Percentiles rank a stretch among this genome's conserved stretches.
Conservation (phyloP, 2,113 vertebrate species). For the Neogale vison region DNA sequence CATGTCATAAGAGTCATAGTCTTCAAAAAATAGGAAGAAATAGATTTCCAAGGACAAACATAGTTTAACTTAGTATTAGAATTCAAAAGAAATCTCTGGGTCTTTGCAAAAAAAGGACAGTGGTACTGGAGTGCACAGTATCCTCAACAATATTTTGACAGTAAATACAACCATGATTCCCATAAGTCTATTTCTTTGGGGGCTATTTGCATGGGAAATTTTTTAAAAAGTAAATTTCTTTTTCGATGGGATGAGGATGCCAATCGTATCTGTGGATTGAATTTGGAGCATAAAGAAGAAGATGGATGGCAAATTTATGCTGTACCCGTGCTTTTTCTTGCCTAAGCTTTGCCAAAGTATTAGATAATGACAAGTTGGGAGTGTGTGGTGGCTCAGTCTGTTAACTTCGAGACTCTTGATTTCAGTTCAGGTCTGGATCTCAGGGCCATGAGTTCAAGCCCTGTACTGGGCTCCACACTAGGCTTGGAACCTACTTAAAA, state of each 20-base stretch:
- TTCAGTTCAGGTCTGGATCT: not conserved
- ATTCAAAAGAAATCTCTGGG: not conserved
- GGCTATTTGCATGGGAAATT: not conserved
- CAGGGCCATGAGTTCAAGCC: not conserved
- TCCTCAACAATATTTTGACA: not conserved
- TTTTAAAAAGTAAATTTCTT: not conserved
- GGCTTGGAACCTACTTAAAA: not conserved
- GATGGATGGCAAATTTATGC: fast-evolving
- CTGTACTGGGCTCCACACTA: not conserved
- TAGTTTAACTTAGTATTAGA: not conserved
- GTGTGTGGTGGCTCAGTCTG: not conserved
- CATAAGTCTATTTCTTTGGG: not conserved
- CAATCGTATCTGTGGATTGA: not conserved
- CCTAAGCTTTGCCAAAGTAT: not conserved
- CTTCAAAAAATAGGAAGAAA: not conserved
- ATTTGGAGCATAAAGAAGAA: not conserved
- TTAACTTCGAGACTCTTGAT: not conserved
- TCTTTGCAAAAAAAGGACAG: not conserved
- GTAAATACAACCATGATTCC: not conserved
- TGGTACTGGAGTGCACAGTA: fast-evolving
- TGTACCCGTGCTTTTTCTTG: not conserved
- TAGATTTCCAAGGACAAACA: not conserved
- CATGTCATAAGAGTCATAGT: not conserved
- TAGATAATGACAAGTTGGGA: not conserved
- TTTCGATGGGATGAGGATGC: fast-evolving